Evolutionary conservation across 2,888 invertebrate species (phyloP).

Genomic region (Pomacea canaliculata): DNA sequence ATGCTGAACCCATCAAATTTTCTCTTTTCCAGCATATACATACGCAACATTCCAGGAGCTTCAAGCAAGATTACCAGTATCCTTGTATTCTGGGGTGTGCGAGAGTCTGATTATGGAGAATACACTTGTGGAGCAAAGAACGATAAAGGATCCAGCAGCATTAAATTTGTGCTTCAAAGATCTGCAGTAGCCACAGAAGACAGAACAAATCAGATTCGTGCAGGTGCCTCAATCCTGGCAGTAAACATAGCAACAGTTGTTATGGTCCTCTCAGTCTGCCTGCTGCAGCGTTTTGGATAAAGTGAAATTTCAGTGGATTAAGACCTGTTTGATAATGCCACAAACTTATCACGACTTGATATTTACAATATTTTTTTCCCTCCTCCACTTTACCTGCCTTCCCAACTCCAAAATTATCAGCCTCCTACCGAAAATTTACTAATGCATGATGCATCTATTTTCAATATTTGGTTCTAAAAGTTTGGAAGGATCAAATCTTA

Average conservation of each 20-base stretch:
- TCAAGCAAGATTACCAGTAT: conserved; percentile 54
- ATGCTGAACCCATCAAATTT: background rate
- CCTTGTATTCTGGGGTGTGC: conserved; percentile 45
- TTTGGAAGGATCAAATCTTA: no score
- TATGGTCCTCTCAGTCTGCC: conserved; percentile 34
- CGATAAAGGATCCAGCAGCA: conserved; percentile 40
- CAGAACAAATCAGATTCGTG: conserved; percentile 23
- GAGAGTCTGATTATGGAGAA: conserved; percentile 44
- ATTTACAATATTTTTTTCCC: no score
- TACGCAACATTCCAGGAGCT: conserved; percentile 37
- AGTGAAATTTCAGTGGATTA: background rate
- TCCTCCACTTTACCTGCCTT: no score
- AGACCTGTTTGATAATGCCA: no score
- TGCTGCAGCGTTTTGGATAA: conserved; percentile 29
- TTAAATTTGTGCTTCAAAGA: conserved; percentile 33
- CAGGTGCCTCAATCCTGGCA: conserved; percentile 27
- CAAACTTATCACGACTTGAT: no score
- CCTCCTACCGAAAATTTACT: no score
- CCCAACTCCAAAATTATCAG: no score
- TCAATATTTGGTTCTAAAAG: no score
- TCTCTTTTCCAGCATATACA: conserved; percentile 21
- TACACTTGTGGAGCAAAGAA: conserved; percentile 54
- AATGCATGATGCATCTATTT: no score
- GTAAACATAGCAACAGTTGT: conserved; percentile 33
- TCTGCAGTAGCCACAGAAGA: conserved; percentile 32